These are phyloP conservation scores for Pecten maximus DNA, from an alignment of 2,888 invertebrate genomes.

Conservation along the genomic window DNA sequence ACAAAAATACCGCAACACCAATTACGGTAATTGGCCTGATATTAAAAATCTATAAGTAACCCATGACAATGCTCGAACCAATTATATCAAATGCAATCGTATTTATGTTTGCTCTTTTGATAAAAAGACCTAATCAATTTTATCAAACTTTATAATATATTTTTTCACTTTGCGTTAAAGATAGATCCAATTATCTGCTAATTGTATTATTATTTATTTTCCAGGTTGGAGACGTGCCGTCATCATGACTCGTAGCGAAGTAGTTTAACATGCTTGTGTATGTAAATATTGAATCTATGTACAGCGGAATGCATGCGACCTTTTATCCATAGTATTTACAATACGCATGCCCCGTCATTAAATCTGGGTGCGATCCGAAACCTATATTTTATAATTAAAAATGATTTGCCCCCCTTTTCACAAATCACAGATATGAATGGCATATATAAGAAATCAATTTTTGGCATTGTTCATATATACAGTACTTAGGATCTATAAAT, in stretches of 20 bases:
- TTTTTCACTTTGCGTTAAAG: background rate
- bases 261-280: background rate
- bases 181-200: background rate
- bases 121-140: background rate
- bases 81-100: background rate
- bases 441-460: too few species aligned
- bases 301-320: background rate
- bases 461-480: too few species aligned
- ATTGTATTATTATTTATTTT: constrained; percentile 20
- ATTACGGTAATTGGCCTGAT: background rate
- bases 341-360: background rate
- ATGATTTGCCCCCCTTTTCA: too few species aligned
- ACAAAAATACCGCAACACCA: background rate
- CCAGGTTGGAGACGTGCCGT: background rate
- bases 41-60: constrained; percentile 27
- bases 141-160: background rate
- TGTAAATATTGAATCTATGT: background rate
- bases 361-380: too few species aligned
- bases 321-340: background rate
- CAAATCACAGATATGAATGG: too few species aligned
- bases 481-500: too few species aligned
- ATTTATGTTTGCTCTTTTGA: background rate
- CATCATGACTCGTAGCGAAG: background rate
- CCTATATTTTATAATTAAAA: background rate
- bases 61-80: background rate